Evolutionary conservation across 2,888 invertebrate species (phyloP), one percentile per base, ranked within the genome.

Genomic region (Zaprionus obscuricornis): DNA sequence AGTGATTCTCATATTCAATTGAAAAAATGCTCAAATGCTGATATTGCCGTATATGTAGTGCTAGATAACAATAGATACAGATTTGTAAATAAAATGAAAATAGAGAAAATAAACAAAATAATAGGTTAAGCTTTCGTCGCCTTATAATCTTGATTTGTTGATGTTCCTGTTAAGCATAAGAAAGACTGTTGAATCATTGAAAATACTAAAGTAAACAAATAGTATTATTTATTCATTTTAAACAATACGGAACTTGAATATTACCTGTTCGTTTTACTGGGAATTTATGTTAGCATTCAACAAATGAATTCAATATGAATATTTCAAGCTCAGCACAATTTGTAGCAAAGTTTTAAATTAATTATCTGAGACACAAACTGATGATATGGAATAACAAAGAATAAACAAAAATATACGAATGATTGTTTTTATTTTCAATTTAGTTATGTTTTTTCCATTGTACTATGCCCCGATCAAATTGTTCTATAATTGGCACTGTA

Each of bases 401-500:
- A n/a, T n/a, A n/a, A n/a, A n/a, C n/a, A n/a, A n/a, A n/a, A n/a
- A n/a, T n/a, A n/a, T n/a, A n/a, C n/a, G n/a, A n/a, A n/a, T n/a
- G n/a, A n/a, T n/a, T n/a, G n/a, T n/a, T n/a, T n/a, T n/a, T n/a
- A 37, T 14, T 27, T 39, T 10, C 16, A 31, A 33, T 43, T 39
- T 6, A n/a, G 3, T 26, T 47, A 29, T 37, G 40, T 49, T 10
- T n/a, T 33, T 5, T 10, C n/a, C 34, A 43, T n/a, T n/a, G n/a
- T n/a, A n/a, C n/a, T n/a, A n/a, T n/a, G n/a, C n/a, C n/a, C n/a
- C n/a, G n/a, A n/a, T n/a, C 27, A 18, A 33, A 26, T 31, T 34
- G 24, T 37, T 26, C 68, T 57, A 16, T 56, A 73, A 73, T 63
- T 73, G 74, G 20, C 34, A 31, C 17, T 31, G 49, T 51, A 51